Conservation (phyloP, 2,113 vertebrate species). For the Condylura cristata region DNA sequence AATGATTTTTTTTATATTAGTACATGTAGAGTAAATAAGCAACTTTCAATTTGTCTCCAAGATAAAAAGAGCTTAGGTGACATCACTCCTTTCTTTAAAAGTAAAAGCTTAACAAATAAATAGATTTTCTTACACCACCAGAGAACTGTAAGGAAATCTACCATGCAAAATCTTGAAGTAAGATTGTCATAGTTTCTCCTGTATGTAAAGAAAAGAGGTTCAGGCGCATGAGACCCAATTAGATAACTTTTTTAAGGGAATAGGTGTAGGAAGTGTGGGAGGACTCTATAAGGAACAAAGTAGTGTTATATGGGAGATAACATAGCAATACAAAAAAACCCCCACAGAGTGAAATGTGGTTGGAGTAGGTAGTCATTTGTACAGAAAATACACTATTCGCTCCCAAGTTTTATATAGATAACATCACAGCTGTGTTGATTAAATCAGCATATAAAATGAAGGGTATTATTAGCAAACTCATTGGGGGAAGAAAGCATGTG, state of each 20-base stretch:
- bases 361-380: neutral
- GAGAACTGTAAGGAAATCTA: neutral
- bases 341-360: neutral
- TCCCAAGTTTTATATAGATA: constrained; percentile 49
- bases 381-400: neutral
- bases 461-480: constrained; percentile 60
- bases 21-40: neutral
- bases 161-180: neutral
- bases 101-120: neutral
- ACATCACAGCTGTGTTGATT: constrained; percentile 59
- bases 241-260: neutral
- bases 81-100: neutral
- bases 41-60: neutral
- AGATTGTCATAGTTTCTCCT: neutral
- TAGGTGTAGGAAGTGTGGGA: neutral
- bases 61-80: neutral
- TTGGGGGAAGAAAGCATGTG: neutral
- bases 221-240: neutral
- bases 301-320: neutral
- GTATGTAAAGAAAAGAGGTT: neutral
- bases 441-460: constrained; percentile 49
- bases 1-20: neutral
- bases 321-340: neutral
- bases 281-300: neutral
- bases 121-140: neutral